phyloP scores from a whole-genome alignment of 2,113 vertebrate species.

The Oreochromis aureus region DNA sequence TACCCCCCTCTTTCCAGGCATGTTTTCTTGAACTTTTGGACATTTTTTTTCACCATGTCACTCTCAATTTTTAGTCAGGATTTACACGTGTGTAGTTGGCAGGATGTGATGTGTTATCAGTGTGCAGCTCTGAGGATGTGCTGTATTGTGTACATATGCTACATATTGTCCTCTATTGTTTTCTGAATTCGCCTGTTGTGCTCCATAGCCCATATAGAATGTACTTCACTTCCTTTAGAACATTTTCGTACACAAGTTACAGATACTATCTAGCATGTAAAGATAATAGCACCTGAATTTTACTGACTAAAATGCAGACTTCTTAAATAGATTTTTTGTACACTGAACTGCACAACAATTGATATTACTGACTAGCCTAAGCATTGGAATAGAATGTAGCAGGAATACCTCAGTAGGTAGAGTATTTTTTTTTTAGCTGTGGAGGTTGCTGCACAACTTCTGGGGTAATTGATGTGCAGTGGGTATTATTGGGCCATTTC shows the following conservation, averaged over 20 bases:
- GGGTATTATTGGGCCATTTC: not conserved
- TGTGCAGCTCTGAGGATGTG: not conserved
- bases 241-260: not conserved
- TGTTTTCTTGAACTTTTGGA: not conserved
- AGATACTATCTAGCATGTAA: not conserved
- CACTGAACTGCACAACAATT: not conserved
- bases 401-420: too few species aligned
- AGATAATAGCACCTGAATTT: not conserved
- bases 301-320: not conserved
- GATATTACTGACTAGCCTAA: not conserved
- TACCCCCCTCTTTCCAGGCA: not conserved
- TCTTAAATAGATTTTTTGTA: not conserved
- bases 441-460: not conserved
- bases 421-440: too few species aligned
- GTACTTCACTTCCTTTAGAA: not conserved
- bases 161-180: not conserved
- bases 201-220: not conserved
- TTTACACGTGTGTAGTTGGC: not conserved
- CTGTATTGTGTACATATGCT: not conserved
- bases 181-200: not conserved
- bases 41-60: not conserved
- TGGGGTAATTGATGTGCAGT: not conserved
- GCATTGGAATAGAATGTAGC: not conserved
- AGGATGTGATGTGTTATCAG: not conserved
- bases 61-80: not conserved